Evolutionary conservation across 2,888 invertebrate genomes (phyloP).

Genomic region (Drosophila tripunctata): DNA sequence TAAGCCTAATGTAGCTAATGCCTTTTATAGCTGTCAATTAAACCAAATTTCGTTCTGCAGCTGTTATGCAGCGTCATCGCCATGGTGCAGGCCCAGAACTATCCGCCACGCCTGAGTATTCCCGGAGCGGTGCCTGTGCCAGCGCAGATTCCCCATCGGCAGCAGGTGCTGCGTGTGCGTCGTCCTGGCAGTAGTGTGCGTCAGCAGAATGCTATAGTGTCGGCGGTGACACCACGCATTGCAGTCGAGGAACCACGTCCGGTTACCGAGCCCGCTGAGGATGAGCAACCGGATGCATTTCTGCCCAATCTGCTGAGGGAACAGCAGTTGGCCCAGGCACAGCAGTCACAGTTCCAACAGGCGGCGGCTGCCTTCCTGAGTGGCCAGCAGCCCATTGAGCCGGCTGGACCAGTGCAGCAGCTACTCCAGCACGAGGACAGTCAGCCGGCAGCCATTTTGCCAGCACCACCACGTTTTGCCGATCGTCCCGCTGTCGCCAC

Average conservation of each 20-base stretch:
- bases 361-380: slow-evolving; percentile 78
- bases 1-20: slow-evolving; percentile 2
- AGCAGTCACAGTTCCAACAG: slow-evolving; percentile 81
- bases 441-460: slow-evolving; percentile 66
- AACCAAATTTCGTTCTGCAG: slow-evolving; percentile 37
- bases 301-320: slow-evolving; percentile 84
- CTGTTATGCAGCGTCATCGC: slow-evolving; percentile 60
- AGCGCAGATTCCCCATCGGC: slow-evolving; percentile 77
- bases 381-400: slow-evolving; percentile 81
- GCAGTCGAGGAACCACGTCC: slow-evolving; percentile 86
- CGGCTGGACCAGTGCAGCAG: slow-evolving; percentile 83
- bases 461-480: slow-evolving; percentile 79
- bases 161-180: slow-evolving; percentile 81
- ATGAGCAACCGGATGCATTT: slow-evolving; percentile 86
- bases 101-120: slow-evolving; percentile 88
- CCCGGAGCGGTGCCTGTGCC: slow-evolving; percentile 86
- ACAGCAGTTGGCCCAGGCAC: slow-evolving; percentile 82
- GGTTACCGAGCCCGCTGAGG: slow-evolving; percentile 89
- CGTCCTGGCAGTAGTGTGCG: slow-evolving; percentile 85
- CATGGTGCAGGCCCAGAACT: slow-evolving; percentile 85
- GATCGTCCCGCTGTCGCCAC: slow-evolving; percentile 72
- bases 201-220: slow-evolving; percentile 84
- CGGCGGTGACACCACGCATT: slow-evolving; percentile 82
- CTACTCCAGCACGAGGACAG: slow-evolving; percentile 67
- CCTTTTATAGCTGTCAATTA: slow-evolving; percentile 13